Base-by-base conservation (phyloP, 2,888 invertebrate genomes). In the Dicranocentrus wangi region DNA sequence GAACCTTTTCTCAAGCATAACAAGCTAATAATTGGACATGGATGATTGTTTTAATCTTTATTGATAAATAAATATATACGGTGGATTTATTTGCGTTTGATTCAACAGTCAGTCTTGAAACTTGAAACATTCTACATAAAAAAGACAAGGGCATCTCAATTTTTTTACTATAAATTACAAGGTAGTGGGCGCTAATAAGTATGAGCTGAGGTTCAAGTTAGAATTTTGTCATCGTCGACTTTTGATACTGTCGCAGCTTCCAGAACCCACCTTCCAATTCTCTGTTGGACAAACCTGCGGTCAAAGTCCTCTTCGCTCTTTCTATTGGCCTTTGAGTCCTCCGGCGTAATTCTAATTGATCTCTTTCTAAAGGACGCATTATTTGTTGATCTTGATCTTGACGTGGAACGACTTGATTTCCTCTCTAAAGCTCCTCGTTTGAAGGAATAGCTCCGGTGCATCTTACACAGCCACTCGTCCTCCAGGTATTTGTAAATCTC, bases 401-500 rank as follows among this genome's bases (percentile, higher is more conserved):
- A 55, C 23, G 83, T 84, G 13, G 83, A 84, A 25, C 82, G 72
- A 43, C 80, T 80, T 10, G 82, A 80, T 60, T 82, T 82, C 60
- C 83, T 76, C 58, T 84, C 83, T 17, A 84, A 72, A 32, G 72
- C 69, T 53, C 82, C 71, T 15, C 70, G 43, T 47, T 68, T 68
- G 70, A 78, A 78, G 10, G 83, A 80, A n/a, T 76, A 71, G 0
- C 65, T 60, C 1, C 82, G 55, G 39, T 75, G 77, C 66, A 80
- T 58, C 51, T 83, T 83, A 17, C 73, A 66, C 21, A 83, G 90
- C 92, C 92, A 92, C 15, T 90, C 88, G 87, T 92, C 92, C 86
- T 92, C 91, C 87, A 92, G 88, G 87, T 92, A 92, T 86, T 92
- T 92, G 86, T 88, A 89, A 32, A 92, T 89, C 87, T 92, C 92